A percentile compares a stretch with the other conserved stretches of the same genome.
phyloP scores from a whole-genome alignment of 2,797 vertebrate species.

The Melanotaenia parkinsoni region DNA sequence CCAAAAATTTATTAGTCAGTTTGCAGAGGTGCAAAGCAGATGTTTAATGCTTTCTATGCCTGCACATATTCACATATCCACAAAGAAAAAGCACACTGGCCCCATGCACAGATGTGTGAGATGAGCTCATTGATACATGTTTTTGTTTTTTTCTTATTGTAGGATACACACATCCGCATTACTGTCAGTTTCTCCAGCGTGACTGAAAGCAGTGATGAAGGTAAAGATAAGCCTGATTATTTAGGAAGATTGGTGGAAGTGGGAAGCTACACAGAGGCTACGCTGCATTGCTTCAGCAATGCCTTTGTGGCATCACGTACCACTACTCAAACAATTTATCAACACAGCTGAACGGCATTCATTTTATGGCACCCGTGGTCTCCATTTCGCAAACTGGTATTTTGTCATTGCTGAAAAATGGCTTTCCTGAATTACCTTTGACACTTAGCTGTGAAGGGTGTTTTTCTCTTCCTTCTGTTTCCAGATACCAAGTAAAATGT shows the following conservation, averaged over 20 bases:
- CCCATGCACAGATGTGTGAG: conserved; percentile 35
- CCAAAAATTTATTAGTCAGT: conserved; percentile 21
- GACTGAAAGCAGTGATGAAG: conserved; percentile 67
- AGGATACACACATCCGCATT: conserved; percentile 1
- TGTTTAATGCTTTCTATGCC: conserved; percentile 66
- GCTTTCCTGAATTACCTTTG: conserved; percentile 50
- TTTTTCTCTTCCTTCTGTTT: conserved; percentile 15
- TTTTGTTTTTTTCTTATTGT: conserved; percentile 18
- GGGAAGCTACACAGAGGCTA: conserved; percentile 53
- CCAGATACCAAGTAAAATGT: neutral
- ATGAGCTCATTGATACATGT: conserved; percentile 24
- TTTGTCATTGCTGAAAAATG: conserved; percentile 68
- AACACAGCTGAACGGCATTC: conserved; percentile 52
- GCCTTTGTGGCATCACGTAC: conserved; percentile 56
- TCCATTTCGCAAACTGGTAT: conserved; percentile 60
- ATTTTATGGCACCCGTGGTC: conserved; percentile 59
- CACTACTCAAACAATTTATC: conserved; percentile 68
- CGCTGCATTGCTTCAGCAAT: conserved; percentile 51
- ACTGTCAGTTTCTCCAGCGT: conserved; percentile 55
- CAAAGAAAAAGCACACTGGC: conserved; percentile 13
- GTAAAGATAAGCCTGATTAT: conserved; percentile 76
- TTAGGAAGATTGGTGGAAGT: conserved; percentile 63
- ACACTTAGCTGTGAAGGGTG: conserved; percentile 39
- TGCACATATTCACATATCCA: conserved; percentile 24
- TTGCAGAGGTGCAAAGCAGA: conserved; percentile 63